Base-by-base conservation (phyloP, 2,113 vertebrate species). In the Bufo gargarizans region DNA sequence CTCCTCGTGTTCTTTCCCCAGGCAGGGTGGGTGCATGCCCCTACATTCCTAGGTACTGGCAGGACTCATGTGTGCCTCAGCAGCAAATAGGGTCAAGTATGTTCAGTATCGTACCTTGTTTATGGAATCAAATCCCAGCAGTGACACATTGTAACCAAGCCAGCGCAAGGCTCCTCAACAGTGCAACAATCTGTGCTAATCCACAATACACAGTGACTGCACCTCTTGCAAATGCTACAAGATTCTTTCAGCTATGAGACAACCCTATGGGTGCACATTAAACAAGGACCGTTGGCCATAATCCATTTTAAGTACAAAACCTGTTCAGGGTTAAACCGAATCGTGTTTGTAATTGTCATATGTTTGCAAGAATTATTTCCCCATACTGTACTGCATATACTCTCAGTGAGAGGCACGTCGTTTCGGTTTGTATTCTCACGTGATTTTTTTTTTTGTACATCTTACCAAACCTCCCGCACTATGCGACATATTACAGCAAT, bases 1-100 rank as follows among this genome's bases (percentile, higher is more conserved):
- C 58, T 77, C 20, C 6, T 58, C 22, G 12, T 50, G 33, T 71
- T 79, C n/a, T 43, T 33, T 49, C 45, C 58, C 17, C 50, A 80
- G 22, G 50, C 33, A 53, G 77, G 63, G 77, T 47, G 77, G 63
- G 63, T 59, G 49, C 19, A 56, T 87, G 53, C 77, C 80, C 87
- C 71, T 59, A 11, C 87, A 82, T 77, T 83, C 80, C 56, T 67
- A 49, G 53, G 79, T 55, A 88, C 80, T 88, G 86, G 47, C 86
- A 88, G 56, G 20, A 56, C 80, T 88, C 80, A 83, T 55, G 67
- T 77, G 71, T 67, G 55, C 79, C 69, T 83, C 72, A 67, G 58
- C 79, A 78, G 81, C 87, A 89, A 84, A 89, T 84, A 84, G 87
- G 82, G 87, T 84, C 72, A 89, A 84, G 87, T 78, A 89, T 89